These are phyloP conservation scores for Hermatobates lingyangjiaoensis DNA, from an alignment of 1,140 invertebrate species.

Conservation along the genomic window DNA sequence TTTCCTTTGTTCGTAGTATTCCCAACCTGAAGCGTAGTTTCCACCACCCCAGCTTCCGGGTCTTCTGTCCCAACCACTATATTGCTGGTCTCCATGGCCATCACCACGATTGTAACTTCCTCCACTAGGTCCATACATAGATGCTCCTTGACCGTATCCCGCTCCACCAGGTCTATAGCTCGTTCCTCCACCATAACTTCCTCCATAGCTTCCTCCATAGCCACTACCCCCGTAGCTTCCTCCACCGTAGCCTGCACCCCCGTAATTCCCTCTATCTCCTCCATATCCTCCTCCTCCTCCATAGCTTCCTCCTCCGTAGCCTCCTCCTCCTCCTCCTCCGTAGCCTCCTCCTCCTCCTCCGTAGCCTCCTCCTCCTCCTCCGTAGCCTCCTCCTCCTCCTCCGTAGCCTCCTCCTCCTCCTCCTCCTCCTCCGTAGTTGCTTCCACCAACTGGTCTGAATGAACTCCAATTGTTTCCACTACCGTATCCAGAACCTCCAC, in stretches of 20 bases:
- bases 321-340: background rate
- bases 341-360: background rate
- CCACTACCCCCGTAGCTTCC: background rate
- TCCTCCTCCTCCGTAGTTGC: background rate
- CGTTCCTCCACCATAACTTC: background rate
- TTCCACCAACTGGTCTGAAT: background rate
- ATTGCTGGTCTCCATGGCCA: background rate
- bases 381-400: background rate
- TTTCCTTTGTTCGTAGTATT: conserved; percentile 4
- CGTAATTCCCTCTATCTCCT: background rate
- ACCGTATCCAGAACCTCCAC: background rate
- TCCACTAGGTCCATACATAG: background rate
- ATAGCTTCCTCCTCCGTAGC: background rate
- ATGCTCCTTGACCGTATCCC: background rate
- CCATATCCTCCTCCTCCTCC: conserved; percentile 3
- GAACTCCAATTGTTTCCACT: background rate
- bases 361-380: background rate
- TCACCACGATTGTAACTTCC: background rate
- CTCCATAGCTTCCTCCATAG: background rate
- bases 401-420: background rate
- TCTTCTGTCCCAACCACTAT: background rate
- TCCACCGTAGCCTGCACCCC: background rate
- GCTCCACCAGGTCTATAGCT: background rate
- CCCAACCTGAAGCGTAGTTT: conserved; percentile 2
- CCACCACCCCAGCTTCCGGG: background rate